Conservation (phyloP, 2,113 vertebrate genomes). For the Mystacornis crossleyi region DNA sequence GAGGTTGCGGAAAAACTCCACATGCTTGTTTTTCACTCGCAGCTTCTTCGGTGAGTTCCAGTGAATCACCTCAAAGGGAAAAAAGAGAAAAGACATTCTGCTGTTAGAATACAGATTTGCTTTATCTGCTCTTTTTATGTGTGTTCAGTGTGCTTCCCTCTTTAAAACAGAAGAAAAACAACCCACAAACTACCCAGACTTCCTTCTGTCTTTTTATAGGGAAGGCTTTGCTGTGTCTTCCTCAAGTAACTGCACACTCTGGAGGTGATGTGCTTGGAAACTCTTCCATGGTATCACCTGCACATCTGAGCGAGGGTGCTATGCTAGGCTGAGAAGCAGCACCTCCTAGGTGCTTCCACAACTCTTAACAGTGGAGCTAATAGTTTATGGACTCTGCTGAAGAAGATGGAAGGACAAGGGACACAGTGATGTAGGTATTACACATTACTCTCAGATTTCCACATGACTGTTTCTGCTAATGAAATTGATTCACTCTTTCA, state of each 20-base stretch:
- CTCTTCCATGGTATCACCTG: neutral
- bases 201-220: neutral
- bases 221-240: neutral
- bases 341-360: neutral
- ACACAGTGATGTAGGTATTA: neutral
- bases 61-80: slow-evolving; percentile 89
- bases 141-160: neutral
- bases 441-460: slow-evolving; percentile 1
- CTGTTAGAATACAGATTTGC: slow-evolving; percentile 8
- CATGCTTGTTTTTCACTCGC: slow-evolving; percentile 97
- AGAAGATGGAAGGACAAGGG: neutral
- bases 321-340: neutral
- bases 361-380: neutral
- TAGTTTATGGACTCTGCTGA: neutral
- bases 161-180: neutral
- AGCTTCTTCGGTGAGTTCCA: slow-evolving; percentile 99
- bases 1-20: slow-evolving; percentile 98
- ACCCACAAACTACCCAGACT: neutral
- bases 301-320: neutral
- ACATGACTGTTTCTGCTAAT: neutral
- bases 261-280: neutral
- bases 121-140: neutral
- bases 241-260: neutral
- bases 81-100: neutral
- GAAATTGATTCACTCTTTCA: neutral